Percentiles rank a stretch among this genome's conserved stretches.
phyloP scores from a whole-genome alignment of 2,888 invertebrate genomes.

The Epirrita christyi region DNA sequence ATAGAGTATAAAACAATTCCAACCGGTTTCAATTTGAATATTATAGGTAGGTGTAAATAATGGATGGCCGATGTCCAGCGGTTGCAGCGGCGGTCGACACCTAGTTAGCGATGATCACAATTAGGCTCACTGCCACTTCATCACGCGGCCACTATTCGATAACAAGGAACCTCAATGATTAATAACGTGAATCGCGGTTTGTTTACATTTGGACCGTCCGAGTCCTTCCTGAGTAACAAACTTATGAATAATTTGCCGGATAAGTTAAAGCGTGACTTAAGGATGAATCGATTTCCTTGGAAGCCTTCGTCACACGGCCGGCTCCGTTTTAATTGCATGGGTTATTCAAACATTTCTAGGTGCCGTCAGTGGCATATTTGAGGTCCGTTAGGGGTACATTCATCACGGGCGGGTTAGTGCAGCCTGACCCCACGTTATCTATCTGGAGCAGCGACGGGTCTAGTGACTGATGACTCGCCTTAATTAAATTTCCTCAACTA shows the following conservation, averaged over 20 bases:
- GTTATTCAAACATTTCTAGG: slow-evolving; percentile 71
- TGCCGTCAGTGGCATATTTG: slow-evolving; percentile 76
- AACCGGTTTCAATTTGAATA: slow-evolving; percentile 19
- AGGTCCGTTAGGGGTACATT: slow-evolving; percentile 79
- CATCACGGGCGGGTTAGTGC: slow-evolving; percentile 75
- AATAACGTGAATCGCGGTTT: slow-evolving; percentile 71
- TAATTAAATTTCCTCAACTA: slow-evolving; percentile 79
- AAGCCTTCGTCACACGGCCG: slow-evolving; percentile 50
- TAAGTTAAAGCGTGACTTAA: slow-evolving; percentile 59
- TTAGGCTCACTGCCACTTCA: slow-evolving; percentile 74
- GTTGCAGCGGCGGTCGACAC: slow-evolving; percentile 51
- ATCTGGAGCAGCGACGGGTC: slow-evolving; percentile 72
- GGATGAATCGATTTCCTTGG: slow-evolving; percentile 66
- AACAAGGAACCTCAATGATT: slow-evolving; percentile 77
- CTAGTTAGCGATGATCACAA: slow-evolving; percentile 73
- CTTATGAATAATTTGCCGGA: slow-evolving; percentile 78
- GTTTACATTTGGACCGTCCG: slow-evolving; percentile 73
- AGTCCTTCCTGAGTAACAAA: slow-evolving; percentile 62
- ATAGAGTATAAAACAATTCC: neutral
- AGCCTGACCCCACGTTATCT: slow-evolving; percentile 82
- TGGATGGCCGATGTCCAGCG: slow-evolving; percentile 58
- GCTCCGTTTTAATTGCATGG: slow-evolving; percentile 67
- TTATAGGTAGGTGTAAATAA: slow-evolving; percentile 49
- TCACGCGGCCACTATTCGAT: slow-evolving; percentile 72
- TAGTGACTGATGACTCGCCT: slow-evolving; percentile 81